phyloP scores from a whole-genome alignment of 2,113 vertebrate genomes.

The Cyanistes caeruleus region DNA sequence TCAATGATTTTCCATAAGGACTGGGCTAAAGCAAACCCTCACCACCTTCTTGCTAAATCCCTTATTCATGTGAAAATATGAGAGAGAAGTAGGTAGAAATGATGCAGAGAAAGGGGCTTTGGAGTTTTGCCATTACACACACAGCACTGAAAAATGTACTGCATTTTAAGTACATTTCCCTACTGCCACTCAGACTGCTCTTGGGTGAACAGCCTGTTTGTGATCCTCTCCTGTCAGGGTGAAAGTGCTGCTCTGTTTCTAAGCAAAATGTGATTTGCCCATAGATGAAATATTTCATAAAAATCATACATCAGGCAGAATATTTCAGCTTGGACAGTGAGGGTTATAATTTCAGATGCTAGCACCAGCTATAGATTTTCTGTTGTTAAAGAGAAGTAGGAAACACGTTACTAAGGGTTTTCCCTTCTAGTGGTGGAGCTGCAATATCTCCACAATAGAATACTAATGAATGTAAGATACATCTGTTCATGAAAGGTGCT shows the following conservation, averaged over 20 bases:
- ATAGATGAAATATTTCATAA: neutral
- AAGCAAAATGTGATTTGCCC: neutral
- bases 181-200: neutral
- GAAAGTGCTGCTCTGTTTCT: neutral
- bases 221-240: neutral
- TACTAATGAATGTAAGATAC: neutral
- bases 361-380: neutral
- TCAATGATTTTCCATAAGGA: constrained; percentile 13
- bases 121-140: neutral
- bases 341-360: neutral
- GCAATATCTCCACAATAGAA: neutral
- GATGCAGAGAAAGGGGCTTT: neutral
- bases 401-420: neutral
- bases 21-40: neutral
- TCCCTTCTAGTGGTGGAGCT: neutral
- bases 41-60: neutral
- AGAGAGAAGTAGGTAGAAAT: neutral
- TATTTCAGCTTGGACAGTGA: neutral
- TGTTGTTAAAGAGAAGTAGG: neutral
- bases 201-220: neutral
- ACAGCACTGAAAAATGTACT: neutral
- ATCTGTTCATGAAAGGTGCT: neutral
- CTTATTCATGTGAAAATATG: neutral
- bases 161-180: neutral
- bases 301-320: fast-evolving